Evolutionary conservation across 1,140 invertebrate genomes (phyloP), one percentile per base, ranked within the genome.

Genomic region (Zeugodacus cucurbitae): DNA sequence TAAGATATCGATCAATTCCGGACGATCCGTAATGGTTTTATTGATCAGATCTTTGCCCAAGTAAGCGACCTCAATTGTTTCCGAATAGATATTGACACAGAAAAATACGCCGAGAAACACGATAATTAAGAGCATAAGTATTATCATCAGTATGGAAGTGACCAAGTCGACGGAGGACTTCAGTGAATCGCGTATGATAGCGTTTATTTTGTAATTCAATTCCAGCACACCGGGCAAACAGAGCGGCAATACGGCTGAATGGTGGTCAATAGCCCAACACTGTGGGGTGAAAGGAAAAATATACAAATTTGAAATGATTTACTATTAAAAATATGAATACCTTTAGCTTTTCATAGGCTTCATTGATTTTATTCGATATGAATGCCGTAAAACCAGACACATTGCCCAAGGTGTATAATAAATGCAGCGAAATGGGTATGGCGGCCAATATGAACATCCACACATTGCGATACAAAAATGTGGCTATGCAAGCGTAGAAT

Each of bases 51-150:
- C 98, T 86, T 97, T 97, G 37, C 96, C 96, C 64, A 99, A 95
- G 93, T 98, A 96, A 32, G 99, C 96, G 41, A 99, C 95, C 91
- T 99, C 97, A 92, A 99, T 97, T 32, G 97, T 98, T 95, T 99
- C 99, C 22, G 97, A 97, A 93, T 99, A 99, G 88, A 99, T 96
- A 97, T 99, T 94, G 11, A 94, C 91, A 91, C 91, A 92, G 90
- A 94, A 94, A 89, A 92, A 93, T 90, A 91, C 91, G 87, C 91
- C 89, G 78, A 92, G 86, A 88, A 93, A 92, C n/a, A 91, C 90
- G 89, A 96, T 95, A 92, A 96, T 95, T 88, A 96, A 94, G 37
- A 95, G 94, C 89, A 96, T 94, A 88, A 96, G 96, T 88, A 95
- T 94, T 87, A 96, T 95, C 89, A 96, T 95, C 37, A 95, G 92